Conservation (phyloP, 2,113 vertebrate genomes). For the human (Homo sapiens) region DNA sequence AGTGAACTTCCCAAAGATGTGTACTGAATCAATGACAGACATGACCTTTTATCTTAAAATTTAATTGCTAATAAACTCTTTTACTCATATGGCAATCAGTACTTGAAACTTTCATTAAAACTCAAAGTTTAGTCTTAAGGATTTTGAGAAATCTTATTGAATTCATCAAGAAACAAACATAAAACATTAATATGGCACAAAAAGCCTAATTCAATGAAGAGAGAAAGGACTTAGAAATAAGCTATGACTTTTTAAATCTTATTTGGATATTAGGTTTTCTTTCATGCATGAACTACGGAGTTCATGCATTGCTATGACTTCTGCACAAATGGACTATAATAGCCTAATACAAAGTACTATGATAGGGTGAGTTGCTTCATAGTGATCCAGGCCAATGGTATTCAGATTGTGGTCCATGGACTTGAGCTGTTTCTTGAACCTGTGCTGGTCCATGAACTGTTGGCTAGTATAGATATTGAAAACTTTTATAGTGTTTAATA, state of each 20-base stretch:
- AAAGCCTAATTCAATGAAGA: slow-evolving; percentile 8
- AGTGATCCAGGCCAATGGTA: background rate
- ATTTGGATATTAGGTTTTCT: background rate
- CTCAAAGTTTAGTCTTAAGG: background rate
- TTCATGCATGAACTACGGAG: background rate
- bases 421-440: background rate
- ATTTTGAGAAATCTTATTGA: slow-evolving; percentile 24
- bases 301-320: background rate
- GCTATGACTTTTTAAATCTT: background rate
- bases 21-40: slow-evolving; percentile 21
- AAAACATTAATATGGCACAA: background rate
- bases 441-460: background rate
- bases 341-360: background rate
- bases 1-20: background rate
- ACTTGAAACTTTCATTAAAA: slow-evolving; percentile 39
- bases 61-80: slow-evolving; percentile 24
- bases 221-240: background rate
- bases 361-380: background rate
- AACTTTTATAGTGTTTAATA: background rate
- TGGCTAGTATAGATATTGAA: background rate
- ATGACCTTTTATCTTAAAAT: slow-evolving; percentile 35
- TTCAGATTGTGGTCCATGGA: background rate
- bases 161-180: background rate
- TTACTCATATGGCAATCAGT: slow-evolving; percentile 18
- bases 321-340: background rate